Evolutionary conservation across 2,797 vertebrate species (phyloP).

Genomic region (Argyrosomus regius): DNA sequence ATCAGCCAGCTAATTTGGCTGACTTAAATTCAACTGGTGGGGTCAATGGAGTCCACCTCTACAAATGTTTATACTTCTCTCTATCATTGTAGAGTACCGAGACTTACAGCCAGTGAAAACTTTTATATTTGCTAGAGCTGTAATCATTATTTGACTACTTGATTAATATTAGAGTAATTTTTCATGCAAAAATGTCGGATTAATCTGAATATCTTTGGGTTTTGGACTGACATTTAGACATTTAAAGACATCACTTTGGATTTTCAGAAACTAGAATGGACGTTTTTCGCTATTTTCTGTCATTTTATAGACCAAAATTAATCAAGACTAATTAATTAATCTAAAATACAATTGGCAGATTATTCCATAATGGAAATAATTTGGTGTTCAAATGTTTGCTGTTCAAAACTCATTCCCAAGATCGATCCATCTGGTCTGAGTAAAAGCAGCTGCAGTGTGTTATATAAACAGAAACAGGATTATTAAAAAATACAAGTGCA

Average conservation of each 20-base stretch:
- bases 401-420: not conserved
- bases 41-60: not conserved
- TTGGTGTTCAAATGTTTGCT: not conserved
- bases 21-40: not conserved
- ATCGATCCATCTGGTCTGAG: not conserved
- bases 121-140: not conserved
- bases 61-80: not conserved
- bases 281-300: no score
- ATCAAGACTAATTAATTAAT: no score
- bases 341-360: no score
- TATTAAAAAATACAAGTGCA: not conserved
- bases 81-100: not conserved
- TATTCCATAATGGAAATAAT: no score
- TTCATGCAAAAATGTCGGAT: no score
- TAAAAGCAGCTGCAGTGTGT: conserved; percentile 1
- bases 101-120: not conserved
- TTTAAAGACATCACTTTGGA: no score
- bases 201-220: no score
- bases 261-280: no score
- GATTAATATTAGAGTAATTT: no score
- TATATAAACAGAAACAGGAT: not conserved
- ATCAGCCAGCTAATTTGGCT: not conserved
- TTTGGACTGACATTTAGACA: no score
- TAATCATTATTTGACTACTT: no score
- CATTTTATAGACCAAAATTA: no score